phyloP scores from a whole-genome alignment of 2,888 invertebrate genomes.

The Dicranocentrus wangi region DNA sequence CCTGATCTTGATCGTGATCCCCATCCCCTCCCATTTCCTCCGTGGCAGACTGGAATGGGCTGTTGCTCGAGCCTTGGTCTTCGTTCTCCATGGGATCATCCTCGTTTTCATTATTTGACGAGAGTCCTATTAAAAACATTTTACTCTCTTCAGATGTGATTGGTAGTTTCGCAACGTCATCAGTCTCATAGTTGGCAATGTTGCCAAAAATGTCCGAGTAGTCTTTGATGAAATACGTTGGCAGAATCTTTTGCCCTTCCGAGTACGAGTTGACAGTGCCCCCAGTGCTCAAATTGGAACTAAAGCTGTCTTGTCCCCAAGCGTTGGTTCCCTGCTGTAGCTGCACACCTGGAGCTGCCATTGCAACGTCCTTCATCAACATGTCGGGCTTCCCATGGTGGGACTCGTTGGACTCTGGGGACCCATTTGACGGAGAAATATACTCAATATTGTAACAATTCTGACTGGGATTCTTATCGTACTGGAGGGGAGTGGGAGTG shows the following conservation, averaged over 20 bases:
- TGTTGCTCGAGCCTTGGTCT: conserved; percentile 69
- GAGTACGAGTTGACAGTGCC: conserved; percentile 51
- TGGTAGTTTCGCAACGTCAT: conserved; percentile 55
- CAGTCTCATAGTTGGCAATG: conserved; percentile 63
- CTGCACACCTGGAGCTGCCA: neutral
- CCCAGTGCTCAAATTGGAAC: conserved; percentile 42
- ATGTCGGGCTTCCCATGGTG: conserved; percentile 21
- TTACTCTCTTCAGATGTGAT: conserved; percentile 53
- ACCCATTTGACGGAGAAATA: conserved; percentile 23
- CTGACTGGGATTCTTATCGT: neutral
- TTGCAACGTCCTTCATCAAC: neutral
- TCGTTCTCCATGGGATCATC: conserved; percentile 62
- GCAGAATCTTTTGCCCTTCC: conserved; percentile 49
- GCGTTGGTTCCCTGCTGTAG: conserved; percentile 26
- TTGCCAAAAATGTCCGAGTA: conserved; percentile 60
- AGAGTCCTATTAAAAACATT: conserved; percentile 64
- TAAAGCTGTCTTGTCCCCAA: conserved; percentile 60
- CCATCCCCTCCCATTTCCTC: conserved; percentile 70
- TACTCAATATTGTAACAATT: conserved; percentile 45
- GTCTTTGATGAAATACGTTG: conserved; percentile 52
- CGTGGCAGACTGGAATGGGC: conserved; percentile 72
- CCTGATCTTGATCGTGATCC: conserved; percentile 65
- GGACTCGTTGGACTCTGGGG: conserved; percentile 23
- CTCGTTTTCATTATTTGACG: conserved; percentile 57
- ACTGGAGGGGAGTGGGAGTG: neutral